Base-by-base conservation (phyloP, 2,888 invertebrate genomes). In the Drosophila putrida region DNA sequence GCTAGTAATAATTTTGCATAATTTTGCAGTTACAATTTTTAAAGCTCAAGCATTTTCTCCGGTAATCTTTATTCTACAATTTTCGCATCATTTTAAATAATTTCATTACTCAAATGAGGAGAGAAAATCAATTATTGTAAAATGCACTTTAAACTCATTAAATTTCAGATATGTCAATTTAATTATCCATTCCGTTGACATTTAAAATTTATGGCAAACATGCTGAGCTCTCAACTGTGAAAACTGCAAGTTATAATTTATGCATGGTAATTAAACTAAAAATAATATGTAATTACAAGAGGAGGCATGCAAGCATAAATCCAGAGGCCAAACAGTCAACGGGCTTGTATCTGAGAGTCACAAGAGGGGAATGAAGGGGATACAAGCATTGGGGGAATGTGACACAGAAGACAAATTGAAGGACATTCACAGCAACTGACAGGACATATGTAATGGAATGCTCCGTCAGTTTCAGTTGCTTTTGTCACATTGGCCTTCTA, bases 351-450 rank as follows among this genome's bases (percentile, higher is more conserved):
- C 10, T 5, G 25, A 43, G 27, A 39, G 6, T 38, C 25, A 51
- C 38, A 38, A 15, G 11, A 33, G 31, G n/a, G 39, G 31, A 4
- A 11, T 9, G n/a, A n/a, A 35, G 15, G 36, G 9, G 25, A 35
- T n/a, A 6, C 2, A n/a, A 4, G 28, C 28, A 28, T 28, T 25
- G 38, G 25, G 27, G 25, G 36, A 44, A 44, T 55, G 15, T 20
- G 43, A 43, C 33, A 43, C 54, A 73, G 15, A 71, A 80, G 83
- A 82, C 73, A 82, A 75, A 82, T 76, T 76, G 68, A 86, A 80
- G 81, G 73, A 67, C 86, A 61, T 25, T 43, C 66, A 35, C 38
- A 44, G 39, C 47, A 25, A 51, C 47, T 50, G 64, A 55, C 66
- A 76, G 80, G 47, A 75, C 66, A 82, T 66, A 60, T 85, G 82